Evolutionary conservation across 2,888 invertebrate genomes (phyloP).

Genomic region (Melipona beecheii): DNA sequence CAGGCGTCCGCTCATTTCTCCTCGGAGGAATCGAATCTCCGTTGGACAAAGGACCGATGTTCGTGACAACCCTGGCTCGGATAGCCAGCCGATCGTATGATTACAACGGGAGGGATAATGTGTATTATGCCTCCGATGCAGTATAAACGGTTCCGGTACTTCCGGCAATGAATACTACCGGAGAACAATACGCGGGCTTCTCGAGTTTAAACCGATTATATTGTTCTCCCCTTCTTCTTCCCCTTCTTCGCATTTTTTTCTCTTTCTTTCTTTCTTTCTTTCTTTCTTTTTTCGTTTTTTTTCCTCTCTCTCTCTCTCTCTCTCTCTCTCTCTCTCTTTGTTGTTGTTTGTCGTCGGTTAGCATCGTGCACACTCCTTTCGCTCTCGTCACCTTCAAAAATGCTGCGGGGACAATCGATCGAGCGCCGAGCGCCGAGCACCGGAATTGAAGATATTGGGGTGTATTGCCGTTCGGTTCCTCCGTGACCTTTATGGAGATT

Average conservation of each 20-base stretch:
- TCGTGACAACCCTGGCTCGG: constrained; percentile 57
- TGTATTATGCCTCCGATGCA: constrained; percentile 57
- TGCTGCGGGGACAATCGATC: constrained; percentile 6
- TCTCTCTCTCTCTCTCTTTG: neutral
- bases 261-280: no score
- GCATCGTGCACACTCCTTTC: constrained; percentile 6
- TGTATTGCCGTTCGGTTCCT: neutral
- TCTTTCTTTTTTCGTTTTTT: neutral
- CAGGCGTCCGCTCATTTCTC: constrained; percentile 37
- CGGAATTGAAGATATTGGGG: neutral
- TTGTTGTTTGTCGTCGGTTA: constrained; percentile 1
- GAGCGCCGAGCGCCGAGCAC: no score
- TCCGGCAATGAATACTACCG: constrained; percentile 46
- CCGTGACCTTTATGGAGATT: neutral
- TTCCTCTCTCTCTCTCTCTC: neutral
- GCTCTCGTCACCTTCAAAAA: constrained; percentile 32
- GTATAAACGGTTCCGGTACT: constrained; percentile 50
- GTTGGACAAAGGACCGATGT: constrained; percentile 54
- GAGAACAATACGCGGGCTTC: constrained; percentile 44
- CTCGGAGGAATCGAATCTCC: constrained; percentile 52
- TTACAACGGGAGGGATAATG: constrained; percentile 58
- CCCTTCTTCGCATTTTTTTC: neutral
- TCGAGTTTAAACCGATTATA: constrained; percentile 57
- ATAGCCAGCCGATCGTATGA: constrained; percentile 60
- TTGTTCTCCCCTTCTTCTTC: constrained; percentile 26